phyloP scores from a whole-genome alignment of 2,113 vertebrate genomes.

The Larimichthys crocea region DNA sequence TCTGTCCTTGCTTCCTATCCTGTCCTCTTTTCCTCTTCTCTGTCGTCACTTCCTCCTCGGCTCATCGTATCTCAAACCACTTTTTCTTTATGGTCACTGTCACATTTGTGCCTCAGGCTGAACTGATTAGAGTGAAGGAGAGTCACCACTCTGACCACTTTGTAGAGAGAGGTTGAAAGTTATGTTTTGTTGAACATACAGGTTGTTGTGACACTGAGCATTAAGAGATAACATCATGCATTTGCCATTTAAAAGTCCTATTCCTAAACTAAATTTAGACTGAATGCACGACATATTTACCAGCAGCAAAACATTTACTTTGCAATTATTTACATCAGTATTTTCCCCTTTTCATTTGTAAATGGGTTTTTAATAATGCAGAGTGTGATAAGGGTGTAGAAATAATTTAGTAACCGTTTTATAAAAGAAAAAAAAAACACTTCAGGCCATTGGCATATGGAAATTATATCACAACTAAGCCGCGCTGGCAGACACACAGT shows the following conservation, averaged over 20 bases:
- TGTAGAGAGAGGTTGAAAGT: neutral
- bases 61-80: constrained; percentile 27
- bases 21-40: constrained; percentile 31
- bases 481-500: constrained; percentile 51
- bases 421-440: constrained; percentile 50
- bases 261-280: neutral
- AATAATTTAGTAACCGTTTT: constrained; percentile 46
- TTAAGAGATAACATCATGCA: neutral
- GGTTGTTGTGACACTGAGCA: neutral
- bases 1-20: constrained; percentile 44
- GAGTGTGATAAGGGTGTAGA: constrained; percentile 26
- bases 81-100: constrained; percentile 34
- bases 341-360: constrained; percentile 43
- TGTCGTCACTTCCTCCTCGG: constrained; percentile 3
- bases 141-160: constrained; percentile 10
- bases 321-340: constrained; percentile 33
- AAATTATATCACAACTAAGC: constrained; percentile 60
- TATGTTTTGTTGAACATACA: neutral
- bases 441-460: constrained; percentile 54
- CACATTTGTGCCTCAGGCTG: constrained; percentile 4
- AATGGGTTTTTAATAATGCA: constrained; percentile 46
- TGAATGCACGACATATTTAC: neutral
- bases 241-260: neutral
- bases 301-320: neutral
- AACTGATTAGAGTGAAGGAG: constrained; percentile 4